Conservation (phyloP, 2,888 invertebrate species). For the Apomyelois bistriatella region DNA sequence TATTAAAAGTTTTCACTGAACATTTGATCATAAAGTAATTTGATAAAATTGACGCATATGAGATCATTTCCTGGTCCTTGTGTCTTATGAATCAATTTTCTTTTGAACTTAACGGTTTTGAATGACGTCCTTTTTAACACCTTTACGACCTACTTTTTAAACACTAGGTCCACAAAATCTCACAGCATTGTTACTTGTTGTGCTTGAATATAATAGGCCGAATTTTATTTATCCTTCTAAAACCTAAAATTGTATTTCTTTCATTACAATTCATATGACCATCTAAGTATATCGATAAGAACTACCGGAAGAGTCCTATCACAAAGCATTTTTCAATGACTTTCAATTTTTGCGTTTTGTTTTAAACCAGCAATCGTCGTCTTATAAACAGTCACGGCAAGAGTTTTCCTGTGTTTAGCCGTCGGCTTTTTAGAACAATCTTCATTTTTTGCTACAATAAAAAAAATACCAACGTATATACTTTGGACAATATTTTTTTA, state of each 20-base stretch:
- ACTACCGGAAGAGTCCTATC: neutral
- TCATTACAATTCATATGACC: neutral
- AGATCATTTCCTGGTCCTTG: slow-evolving; percentile 18
- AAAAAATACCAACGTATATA: too few species aligned
- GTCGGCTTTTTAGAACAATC: too few species aligned
- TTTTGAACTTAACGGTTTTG: slow-evolving; percentile 12
- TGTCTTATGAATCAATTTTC: slow-evolving; percentile 10
- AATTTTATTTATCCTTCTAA: too few species aligned
- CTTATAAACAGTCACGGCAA: slow-evolving; percentile 6
- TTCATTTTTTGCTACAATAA: too few species aligned
- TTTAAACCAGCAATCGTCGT: neutral
- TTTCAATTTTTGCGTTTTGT: neutral
- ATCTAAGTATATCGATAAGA: neutral
- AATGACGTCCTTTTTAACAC: too few species aligned
- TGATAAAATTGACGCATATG: slow-evolving; percentile 14
- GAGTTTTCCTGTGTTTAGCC: slow-evolving; percentile 22
- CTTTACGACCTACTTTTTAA: too few species aligned
- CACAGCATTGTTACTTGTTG: too few species aligned
- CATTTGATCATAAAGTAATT: neutral
- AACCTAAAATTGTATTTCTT: too few species aligned
- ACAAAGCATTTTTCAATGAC: neutral
- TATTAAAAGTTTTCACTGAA: neutral
- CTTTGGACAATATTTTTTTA: too few species aligned
- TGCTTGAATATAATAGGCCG: too few species aligned
- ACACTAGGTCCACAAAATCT: too few species aligned